Conservation (phyloP, 1,140 invertebrate species). For the Andricus grossulariae region DNA sequence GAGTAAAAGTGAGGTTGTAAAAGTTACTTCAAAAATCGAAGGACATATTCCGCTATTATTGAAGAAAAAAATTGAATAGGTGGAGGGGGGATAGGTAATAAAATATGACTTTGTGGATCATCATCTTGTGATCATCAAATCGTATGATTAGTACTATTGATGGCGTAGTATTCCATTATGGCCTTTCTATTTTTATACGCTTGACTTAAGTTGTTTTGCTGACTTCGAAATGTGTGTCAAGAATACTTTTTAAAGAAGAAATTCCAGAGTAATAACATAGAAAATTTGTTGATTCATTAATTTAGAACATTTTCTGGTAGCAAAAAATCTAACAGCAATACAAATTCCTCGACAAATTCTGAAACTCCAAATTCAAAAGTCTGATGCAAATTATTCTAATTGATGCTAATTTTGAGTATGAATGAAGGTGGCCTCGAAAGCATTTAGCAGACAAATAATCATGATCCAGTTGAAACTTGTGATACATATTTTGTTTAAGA, state of each 20-base stretch:
- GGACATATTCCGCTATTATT: background rate
- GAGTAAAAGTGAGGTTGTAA: slow-evolving; percentile 6
- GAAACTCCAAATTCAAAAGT: background rate
- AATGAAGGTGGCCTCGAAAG: background rate
- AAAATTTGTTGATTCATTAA: background rate
- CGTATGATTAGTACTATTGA: slow-evolving; percentile 32
- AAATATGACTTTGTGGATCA: slow-evolving; percentile 22
- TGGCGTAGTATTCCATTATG: slow-evolving; percentile 39
- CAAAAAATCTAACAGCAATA: background rate
- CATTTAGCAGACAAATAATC: background rate
- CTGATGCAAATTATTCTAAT: background rate
- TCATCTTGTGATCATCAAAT: slow-evolving; percentile 35
- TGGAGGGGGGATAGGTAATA: slow-evolving; percentile 6
- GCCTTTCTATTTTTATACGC: slow-evolving; percentile 25
- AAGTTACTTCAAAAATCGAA: slow-evolving; percentile 13
- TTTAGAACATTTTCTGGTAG: background rate
- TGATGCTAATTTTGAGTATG: background rate
- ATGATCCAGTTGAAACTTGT: slow-evolving; percentile 1
- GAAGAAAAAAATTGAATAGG: background rate
- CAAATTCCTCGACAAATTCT: too few species aligned
- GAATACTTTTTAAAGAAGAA: background rate
- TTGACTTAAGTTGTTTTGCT: background rate
- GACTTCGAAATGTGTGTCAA: slow-evolving; percentile 18
- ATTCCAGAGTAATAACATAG: background rate
- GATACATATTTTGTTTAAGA: background rate